Evolutionary conservation across 2,888 invertebrate genomes (phyloP), one percentile per base, ranked within the genome.

Genomic region (Parelbella ahira): DNA sequence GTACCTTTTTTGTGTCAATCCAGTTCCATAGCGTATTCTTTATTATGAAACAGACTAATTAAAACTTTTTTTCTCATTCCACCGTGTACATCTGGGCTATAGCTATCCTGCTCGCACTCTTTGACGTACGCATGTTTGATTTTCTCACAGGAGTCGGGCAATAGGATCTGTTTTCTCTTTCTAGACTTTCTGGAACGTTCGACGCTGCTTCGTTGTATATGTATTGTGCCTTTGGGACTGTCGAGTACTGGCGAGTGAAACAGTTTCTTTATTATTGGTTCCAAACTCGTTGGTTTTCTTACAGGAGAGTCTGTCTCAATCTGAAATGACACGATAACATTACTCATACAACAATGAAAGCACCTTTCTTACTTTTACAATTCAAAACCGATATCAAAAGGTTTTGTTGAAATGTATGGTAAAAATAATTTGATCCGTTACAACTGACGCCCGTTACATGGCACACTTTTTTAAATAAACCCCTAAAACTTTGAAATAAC

Each of bases 11-110:
- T n/a, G n/a, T n/a, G n/a, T n/a, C n/a, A n/a, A n/a, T n/a, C n/a
- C n/a, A n/a, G n/a, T n/a, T 82, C 81, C 69, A 83, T 73, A 36
- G 63, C 63, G 48, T 78, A 82, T 47, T 82, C 79, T 41, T 75
- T 78, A 54, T 76, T 74, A 53, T 77, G 75, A 52, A 82, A 78
- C 49, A 79, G 51, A 48, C 82, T 79, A 32, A 77, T 68, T 45
- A 79, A 54, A 25, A 77, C 67, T 30, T 60, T 68, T 53, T 72
- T 74, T 67, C 76, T 73, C 68, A 77, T 74, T 59, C 66, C 73
- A 2, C 56, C 70, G 7, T 44, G 47, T 1, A 49, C 44, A 1
- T 67, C 68, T 1, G 73, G 74, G 21, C 68, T 76, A 49, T 60
- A 68, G n/a, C 58, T 51, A 23, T 78, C 74, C 32, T 55, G 50